Percentiles rank a stretch among this genome's conserved stretches.
These are phyloP conservation scores for Drosophila micromelanica DNA, from an alignment of 1,140 invertebrate genomes.

Conservation along the genomic window DNA sequence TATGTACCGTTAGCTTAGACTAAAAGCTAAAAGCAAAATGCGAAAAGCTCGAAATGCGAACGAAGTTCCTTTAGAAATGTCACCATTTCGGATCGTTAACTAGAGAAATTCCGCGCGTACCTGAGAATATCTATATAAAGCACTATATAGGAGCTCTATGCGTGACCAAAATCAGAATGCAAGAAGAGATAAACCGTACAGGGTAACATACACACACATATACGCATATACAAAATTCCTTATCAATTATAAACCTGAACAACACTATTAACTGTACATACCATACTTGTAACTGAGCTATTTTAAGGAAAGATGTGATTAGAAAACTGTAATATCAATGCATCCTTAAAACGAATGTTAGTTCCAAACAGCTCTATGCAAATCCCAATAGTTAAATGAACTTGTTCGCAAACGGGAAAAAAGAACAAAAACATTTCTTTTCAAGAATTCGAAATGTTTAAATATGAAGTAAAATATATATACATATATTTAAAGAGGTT, in stretches of 20 bases:
- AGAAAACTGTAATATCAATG: slow-evolving; percentile 17
- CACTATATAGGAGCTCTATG: slow-evolving; percentile 41
- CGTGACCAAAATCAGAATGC: slow-evolving; percentile 24
- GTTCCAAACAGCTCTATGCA: not conserved
- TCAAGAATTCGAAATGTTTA: too few species aligned
- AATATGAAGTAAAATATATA: not conserved
- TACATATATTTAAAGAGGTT: too few species aligned
- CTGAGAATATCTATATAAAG: slow-evolving; percentile 61
- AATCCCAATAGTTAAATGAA: not conserved
- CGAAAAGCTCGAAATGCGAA: slow-evolving; percentile 33
- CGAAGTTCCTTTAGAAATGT: slow-evolving; percentile 54
- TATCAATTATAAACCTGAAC: slow-evolving; percentile 29
- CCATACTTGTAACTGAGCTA: slow-evolving; percentile 20
- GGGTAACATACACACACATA: slow-evolving; percentile 55
- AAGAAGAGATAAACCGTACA: slow-evolving; percentile 30
- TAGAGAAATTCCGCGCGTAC: slow-evolving; percentile 78
- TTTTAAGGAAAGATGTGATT: slow-evolving; percentile 16
- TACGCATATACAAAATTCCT: slow-evolving; percentile 47
- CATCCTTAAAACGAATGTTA: not conserved
- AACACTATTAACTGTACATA: slow-evolving; percentile 14
- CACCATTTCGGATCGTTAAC: slow-evolving; percentile 62
- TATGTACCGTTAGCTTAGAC: slow-evolving; percentile 22
- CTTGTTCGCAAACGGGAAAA: not conserved
- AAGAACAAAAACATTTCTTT: not conserved
- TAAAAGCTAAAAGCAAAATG: slow-evolving; percentile 16